Base-by-base conservation (phyloP, 2,888 invertebrate species). In the Hypomecis atomaria region DNA sequence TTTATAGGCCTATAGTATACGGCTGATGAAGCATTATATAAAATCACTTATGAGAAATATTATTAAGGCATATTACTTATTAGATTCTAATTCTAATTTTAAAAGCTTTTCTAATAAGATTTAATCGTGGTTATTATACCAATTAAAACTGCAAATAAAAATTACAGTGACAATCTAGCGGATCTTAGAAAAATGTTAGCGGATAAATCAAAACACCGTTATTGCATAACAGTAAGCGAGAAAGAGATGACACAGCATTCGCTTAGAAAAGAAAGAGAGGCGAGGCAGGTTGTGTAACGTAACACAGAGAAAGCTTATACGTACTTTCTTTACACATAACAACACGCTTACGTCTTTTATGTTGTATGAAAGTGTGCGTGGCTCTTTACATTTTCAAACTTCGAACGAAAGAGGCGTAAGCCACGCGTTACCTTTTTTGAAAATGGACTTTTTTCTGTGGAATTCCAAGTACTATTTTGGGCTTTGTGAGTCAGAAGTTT, bases 231-330 rank as follows among this genome's bases (percentile, higher is more conserved):
- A 89, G 90, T 87, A 77, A 67, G 84, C 67, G 73, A 69, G 83
- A 89, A 65, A 67, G 85, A 81, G 87, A 87, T 53, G 68, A 74
- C 76, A 67, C 66, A 69, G 65, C 70, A 70, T 59, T 75, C 71
- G 66, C 67, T 66, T 69, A 63, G 59, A 86, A 69, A 73, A 71
- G 85, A 90, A 78, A 82, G 86, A 85, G 90, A 90, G 71, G 72
- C 73, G 68, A 43, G 47, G 72, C 72, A 73, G 78, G 85, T 92
- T 92, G 91, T 92, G 89, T 91, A 91, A 90, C 83, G 71, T 81
- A 85, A 89, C 89, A 92, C 92, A 92, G 89, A 81, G 92, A 92
- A 91, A 91, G 92, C 90, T 87, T 72, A 82, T 83, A 86, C 84
- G 83, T 89, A 90, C 91, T 91, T 92, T 91, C 92, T 89, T 89